Percentiles rank a stretch among this genome's conserved stretches.
These are phyloP conservation scores for Mellivora capensis DNA, from an alignment of 2,113 vertebrate species.

Conservation along the genomic window DNA sequence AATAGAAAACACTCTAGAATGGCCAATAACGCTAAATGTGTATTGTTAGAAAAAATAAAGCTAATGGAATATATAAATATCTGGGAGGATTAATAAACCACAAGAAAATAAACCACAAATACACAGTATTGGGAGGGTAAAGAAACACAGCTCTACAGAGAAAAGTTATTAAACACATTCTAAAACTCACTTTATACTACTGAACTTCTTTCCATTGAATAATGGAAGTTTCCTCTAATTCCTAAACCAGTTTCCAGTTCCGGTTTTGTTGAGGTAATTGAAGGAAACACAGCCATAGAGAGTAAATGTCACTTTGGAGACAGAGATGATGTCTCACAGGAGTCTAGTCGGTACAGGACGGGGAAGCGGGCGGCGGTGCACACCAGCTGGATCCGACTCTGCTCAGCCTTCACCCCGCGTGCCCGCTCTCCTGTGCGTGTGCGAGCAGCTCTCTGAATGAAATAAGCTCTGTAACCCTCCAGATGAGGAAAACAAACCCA, in stretches of 20 bases:
- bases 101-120: neutral
- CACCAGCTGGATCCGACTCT: too few relatives aligned
- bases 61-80: neutral
- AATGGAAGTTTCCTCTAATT: neutral
- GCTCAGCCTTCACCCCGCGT: neutral
- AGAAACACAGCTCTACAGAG: neutral
- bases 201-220: neutral
- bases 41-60: neutral
- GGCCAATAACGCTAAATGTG: neutral
- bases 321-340: neutral
- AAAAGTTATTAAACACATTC: neutral
- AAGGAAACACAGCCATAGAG: neutral
- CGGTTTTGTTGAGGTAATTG: neutral
- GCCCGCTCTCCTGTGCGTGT: neutral
- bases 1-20: neutral
- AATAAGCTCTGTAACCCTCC: neutral
- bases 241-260: neutral
- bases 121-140: neutral
- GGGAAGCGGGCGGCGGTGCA: rapidly evolving
- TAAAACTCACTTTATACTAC: neutral
- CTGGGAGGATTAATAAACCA: neutral
- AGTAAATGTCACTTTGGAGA: neutral
- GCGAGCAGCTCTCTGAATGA: neutral
- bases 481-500: neutral
- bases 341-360: neutral